phyloP scores from a whole-genome alignment of 2,888 invertebrate species.

The Hesperia comma region DNA sequence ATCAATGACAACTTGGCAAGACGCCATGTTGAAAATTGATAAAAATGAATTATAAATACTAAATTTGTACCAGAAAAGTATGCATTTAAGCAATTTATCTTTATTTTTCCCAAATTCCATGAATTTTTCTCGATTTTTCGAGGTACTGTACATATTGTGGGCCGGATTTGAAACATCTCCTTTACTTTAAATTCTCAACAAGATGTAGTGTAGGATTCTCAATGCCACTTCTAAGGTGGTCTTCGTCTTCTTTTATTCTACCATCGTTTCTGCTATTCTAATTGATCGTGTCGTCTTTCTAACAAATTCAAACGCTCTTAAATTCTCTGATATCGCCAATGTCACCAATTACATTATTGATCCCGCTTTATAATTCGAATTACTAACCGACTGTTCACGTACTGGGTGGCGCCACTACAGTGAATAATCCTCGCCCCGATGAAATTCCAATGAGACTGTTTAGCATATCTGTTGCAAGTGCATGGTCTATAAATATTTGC shows the following conservation, averaged over 20 bases:
- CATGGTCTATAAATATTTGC: conserved; percentile 34
- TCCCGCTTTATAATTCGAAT: conserved; percentile 22
- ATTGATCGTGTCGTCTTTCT: neutral
- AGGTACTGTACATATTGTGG: too few relatives aligned
- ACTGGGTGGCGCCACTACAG: conserved; percentile 29
- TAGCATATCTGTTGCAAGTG: conserved; percentile 38
- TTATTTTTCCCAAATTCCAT: too few relatives aligned
- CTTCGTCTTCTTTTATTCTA: neutral
- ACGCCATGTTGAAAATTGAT: too few relatives aligned
- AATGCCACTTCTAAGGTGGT: neutral
- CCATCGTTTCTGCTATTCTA: neutral
- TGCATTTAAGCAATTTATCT: too few relatives aligned
- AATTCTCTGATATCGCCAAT: neutral
- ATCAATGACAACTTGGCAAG: too few relatives aligned
- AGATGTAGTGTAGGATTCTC: too few relatives aligned
- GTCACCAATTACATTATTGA: conserved; percentile 2
- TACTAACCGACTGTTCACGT: conserved; percentile 26
- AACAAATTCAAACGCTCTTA: neutral
- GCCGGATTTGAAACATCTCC: too few relatives aligned
- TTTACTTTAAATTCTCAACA: too few relatives aligned
- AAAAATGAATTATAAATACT: too few relatives aligned
- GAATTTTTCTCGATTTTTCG: too few relatives aligned
- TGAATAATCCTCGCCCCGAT: conserved; percentile 31
- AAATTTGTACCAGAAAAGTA: too few relatives aligned
- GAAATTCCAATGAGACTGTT: conserved; percentile 35